Evolutionary conservation across 2,888 invertebrate species (phyloP), one percentile per base, ranked within the genome.

Genomic region (Pristionchus fissidentatus): DNA sequence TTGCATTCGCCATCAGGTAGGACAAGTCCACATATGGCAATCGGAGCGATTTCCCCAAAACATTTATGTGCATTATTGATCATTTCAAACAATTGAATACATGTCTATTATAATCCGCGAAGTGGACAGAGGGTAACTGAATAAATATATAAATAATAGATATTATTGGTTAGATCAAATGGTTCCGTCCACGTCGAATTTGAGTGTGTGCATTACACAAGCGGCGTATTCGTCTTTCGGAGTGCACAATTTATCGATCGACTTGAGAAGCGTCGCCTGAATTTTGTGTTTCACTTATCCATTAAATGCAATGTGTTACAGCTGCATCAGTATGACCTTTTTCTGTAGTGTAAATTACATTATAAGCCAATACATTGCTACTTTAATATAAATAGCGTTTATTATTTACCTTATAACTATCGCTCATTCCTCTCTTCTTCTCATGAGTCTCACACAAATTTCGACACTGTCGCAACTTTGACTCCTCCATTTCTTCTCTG

Each of bases 121-220:
- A n/a, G n/a, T n/a, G n/a, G n/a, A n/a, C n/a, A n/a, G n/a, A n/a
- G n/a, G n/a, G n/a, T n/a, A n/a, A n/a, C n/a, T n/a, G n/a, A n/a
- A n/a, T n/a, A n/a, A n/a, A n/a, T n/a, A n/a, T n/a, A n/a, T n/a
- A n/a, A n/a, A n/a, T n/a, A n/a, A n/a, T n/a, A n/a, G n/a, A n/a
- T n/a, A n/a, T n/a, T n/a, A n/a, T n/a, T n/a, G n/a, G n/a, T n/a
- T n/a, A 22, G 70, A 70, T 79, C 60, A 79, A n/a, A 79, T 46
- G 29, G 55, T 60, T 7, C 86, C 84, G 75, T 87, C 86, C 32
- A 90, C 87, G 79, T 90, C 90, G 84, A 90, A 90, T 81, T 90
- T 90, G 46, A 90, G 86, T 13, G 90, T 90, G 84, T 90, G 90
- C 78, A 87, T 88, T 32, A 90, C 84, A 78, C 90, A 90, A 4